Evolutionary conservation across 2,888 invertebrate species (phyloP).

Genomic region (Marronus borbonicus): DNA sequence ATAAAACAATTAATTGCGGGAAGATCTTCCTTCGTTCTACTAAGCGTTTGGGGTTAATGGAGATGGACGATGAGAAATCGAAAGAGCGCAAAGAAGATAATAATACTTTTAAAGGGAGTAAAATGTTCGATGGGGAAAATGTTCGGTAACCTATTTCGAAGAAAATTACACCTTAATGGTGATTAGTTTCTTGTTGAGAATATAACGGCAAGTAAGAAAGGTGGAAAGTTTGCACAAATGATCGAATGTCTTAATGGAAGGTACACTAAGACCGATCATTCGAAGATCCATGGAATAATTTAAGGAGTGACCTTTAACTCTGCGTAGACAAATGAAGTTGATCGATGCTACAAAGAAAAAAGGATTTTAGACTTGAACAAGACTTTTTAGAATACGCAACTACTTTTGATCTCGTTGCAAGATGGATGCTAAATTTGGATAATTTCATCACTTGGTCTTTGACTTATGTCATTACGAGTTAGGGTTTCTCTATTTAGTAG

Average conservation of each 20-base stretch:
- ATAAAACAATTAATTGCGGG: conserved; percentile 37
- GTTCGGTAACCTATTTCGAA: conserved; percentile 38
- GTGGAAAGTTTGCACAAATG: background rate
- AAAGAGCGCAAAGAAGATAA: background rate
- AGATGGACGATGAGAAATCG: conserved; percentile 16
- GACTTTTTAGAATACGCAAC: no score
- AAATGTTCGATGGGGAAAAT: conserved; percentile 7
- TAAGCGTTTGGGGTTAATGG: conserved; percentile 5
- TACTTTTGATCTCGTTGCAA: no score
- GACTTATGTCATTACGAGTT: no score
- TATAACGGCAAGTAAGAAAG: background rate
- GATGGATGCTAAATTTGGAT: no score
- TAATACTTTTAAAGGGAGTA: conserved; percentile 19
- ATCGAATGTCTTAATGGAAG: background rate
- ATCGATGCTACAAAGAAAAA: no score
- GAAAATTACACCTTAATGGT: conserved; percentile 30
- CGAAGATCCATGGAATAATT: background rate
- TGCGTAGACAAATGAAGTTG: no score
- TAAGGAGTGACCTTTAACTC: background rate
- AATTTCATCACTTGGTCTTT: no score
- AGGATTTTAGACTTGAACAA: no score
- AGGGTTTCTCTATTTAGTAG: no score
- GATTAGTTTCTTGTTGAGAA: conserved; percentile 38
- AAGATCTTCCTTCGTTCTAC: conserved; percentile 11
- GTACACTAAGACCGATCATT: background rate